Conservation (phyloP, 2,888 invertebrate species). For the Caenorhabditis virilis region DNA sequence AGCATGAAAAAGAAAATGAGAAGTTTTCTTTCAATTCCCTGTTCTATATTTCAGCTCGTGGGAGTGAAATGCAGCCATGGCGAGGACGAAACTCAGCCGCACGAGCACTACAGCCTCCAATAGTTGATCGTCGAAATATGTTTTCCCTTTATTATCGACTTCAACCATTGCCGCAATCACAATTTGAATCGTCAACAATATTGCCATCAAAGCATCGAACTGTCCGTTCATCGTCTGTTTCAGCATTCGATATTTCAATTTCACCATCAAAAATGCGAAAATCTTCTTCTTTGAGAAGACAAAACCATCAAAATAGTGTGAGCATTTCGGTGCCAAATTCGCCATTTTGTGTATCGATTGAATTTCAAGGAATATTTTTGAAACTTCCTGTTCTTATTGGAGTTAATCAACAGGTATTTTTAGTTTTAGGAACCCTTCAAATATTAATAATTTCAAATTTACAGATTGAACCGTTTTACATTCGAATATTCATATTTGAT, state of each 20-base stretch:
- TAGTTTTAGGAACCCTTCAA: too few relatives aligned
- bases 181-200: conserved; percentile 19
- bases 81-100: conserved; percentile 60
- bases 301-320: neutral
- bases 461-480: conserved; percentile 89
- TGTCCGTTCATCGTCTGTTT: neutral
- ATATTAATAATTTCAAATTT: neutral
- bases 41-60: conserved; percentile 40
- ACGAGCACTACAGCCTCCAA: conserved; percentile 62
- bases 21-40: too few relatives aligned
- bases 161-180: conserved; percentile 16
- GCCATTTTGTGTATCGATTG: conserved; percentile 26
- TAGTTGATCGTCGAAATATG: conserved; percentile 63
- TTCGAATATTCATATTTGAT: conserved; percentile 87
- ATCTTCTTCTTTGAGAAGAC: conserved; percentile 7
- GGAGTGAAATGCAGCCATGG: conserved; percentile 50
- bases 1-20: too few relatives aligned
- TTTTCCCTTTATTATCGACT: conserved; percentile 61
- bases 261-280: conserved; percentile 32
- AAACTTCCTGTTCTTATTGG: conserved; percentile 23
- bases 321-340: neutral
- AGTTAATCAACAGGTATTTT: conserved; percentile 22
- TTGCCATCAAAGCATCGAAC: conserved; percentile 1
- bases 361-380: conserved; percentile 27
- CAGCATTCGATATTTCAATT: conserved; percentile 3